Conservation (phyloP, 2,888 invertebrate species). For the Agrochola circellaris region DNA sequence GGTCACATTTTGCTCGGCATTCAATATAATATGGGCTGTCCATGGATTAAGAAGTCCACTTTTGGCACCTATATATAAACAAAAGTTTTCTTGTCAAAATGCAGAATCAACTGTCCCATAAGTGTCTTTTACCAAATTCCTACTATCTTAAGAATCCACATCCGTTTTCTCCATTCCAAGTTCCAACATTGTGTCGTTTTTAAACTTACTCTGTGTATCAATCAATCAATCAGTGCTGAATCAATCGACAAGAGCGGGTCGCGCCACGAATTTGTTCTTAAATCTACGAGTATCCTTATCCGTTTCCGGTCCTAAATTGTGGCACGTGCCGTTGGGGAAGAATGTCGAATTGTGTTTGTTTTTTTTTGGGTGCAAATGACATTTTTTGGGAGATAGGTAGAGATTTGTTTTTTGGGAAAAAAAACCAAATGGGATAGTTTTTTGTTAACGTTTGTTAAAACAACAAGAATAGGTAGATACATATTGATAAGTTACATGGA, state of each 20-base stretch:
- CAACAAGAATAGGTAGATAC: neutral
- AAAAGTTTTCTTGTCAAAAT: too few species aligned
- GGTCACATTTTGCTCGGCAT: too few species aligned
- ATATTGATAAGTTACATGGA: neutral
- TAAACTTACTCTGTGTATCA: constrained; percentile 52
- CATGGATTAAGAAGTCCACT: too few species aligned
- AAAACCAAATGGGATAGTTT: neutral
- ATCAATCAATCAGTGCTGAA: constrained; percentile 67
- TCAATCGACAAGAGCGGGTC: constrained; percentile 65
- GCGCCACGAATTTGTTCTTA: constrained; percentile 72
- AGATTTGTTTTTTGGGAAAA: constrained; percentile 1
- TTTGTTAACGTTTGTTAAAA: neutral
- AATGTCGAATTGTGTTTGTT: constrained; percentile 38
- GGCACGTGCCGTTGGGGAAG: constrained; percentile 58
- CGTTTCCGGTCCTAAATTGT: constrained; percentile 66
- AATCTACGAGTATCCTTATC: constrained; percentile 68
- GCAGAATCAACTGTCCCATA: too few species aligned
- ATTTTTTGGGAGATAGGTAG: constrained; percentile 36
- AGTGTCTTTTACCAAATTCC: neutral
- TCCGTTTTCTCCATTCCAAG: constrained; percentile 22
- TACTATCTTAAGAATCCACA: constrained; percentile 11
- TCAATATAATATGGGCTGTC: too few species aligned
- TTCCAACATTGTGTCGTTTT: constrained; percentile 22
- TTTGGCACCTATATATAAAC: too few species aligned
- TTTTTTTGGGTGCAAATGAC: constrained; percentile 42